Percentiles rank a stretch among this genome's conserved stretches.
Evolutionary conservation across 2,113 vertebrate species (phyloP).

Genomic region (Chaetorhynchus papuensis): DNA sequence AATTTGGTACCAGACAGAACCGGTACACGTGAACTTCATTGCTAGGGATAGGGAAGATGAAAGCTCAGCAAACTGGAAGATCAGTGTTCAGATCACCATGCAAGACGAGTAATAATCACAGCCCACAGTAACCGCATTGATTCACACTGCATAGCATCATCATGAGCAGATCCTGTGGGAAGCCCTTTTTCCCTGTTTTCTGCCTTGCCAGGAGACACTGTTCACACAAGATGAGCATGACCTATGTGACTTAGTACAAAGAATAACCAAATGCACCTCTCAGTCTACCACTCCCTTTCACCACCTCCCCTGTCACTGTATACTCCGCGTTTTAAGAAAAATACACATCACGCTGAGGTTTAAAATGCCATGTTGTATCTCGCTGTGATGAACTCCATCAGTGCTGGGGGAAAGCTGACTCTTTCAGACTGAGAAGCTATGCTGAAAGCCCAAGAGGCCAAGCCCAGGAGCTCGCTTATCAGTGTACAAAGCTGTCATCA

Average conservation of each 20-base stretch:
- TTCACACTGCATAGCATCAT: background rate
- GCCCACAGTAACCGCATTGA: background rate
- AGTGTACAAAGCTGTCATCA: constrained; percentile 40
- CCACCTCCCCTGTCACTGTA: constrained; percentile 13
- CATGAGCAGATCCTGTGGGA: background rate
- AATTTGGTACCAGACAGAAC: background rate
- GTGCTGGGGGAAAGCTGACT: background rate
- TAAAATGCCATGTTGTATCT: constrained; percentile 28
- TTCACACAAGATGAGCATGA: background rate
- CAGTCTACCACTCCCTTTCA: constrained; percentile 16
- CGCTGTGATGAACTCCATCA: background rate
- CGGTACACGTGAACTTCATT: background rate
- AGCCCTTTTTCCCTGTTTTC: background rate
- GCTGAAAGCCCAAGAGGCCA: background rate
- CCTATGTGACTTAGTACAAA: background rate
- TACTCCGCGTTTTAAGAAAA: background rate
- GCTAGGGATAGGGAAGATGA: background rate
- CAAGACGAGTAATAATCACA: background rate
- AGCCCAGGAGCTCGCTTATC: background rate
- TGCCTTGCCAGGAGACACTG: background rate
- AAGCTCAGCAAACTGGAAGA: background rate
- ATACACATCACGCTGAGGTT: background rate
- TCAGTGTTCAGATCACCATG: background rate
- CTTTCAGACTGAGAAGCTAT: background rate
- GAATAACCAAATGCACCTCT: constrained; percentile 17